Evolutionary conservation across 1,140 invertebrate genomes (phyloP).

Genomic region (Drosophila bifasciata): DNA sequence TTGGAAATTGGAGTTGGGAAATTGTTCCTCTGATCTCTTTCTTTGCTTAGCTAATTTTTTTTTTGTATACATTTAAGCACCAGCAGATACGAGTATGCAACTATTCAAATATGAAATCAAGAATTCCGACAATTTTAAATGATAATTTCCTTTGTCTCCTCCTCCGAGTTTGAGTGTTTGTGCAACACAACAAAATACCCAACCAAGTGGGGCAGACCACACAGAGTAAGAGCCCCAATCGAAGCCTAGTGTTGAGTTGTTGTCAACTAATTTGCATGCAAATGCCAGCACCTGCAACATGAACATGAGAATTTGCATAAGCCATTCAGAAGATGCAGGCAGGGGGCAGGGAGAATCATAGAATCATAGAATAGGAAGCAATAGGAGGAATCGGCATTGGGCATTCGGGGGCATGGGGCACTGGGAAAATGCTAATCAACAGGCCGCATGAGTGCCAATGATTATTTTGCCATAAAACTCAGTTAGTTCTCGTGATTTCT

Average conservation of each 20-base stretch:
- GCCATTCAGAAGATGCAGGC: slow-evolving; percentile 34
- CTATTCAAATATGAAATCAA: too few species aligned
- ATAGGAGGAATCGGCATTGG: neutral
- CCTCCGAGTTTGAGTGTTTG: too few species aligned
- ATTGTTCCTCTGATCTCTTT: too few species aligned
- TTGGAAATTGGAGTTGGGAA: too few species aligned
- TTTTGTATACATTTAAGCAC: too few species aligned
- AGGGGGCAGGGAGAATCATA: slow-evolving; percentile 12
- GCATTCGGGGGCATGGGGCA: neutral
- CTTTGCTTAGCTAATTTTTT: too few species aligned
- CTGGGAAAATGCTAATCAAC: slow-evolving; percentile 74
- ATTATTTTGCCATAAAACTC: slow-evolving; percentile 81
- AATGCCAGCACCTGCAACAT: slow-evolving; percentile 76
- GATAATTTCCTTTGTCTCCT: too few species aligned
- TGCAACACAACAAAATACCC: too few species aligned
- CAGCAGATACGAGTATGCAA: too few species aligned
- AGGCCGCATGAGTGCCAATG: slow-evolving; percentile 79
- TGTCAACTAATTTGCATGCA: slow-evolving; percentile 78
- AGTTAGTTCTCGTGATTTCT: slow-evolving; percentile 66
- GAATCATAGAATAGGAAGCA: too few species aligned
- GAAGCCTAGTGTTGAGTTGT: slow-evolving; percentile 46
- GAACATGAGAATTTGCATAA: slow-evolving; percentile 64
- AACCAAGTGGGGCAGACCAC: too few species aligned
- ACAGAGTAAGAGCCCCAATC: slow-evolving; percentile 32
- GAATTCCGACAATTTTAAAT: too few species aligned